Evolutionary conservation across 2,797 vertebrate genomes (phyloP), one percentile per base, ranked within the genome.

Genomic region (Pseudochromis fuscus): DNA sequence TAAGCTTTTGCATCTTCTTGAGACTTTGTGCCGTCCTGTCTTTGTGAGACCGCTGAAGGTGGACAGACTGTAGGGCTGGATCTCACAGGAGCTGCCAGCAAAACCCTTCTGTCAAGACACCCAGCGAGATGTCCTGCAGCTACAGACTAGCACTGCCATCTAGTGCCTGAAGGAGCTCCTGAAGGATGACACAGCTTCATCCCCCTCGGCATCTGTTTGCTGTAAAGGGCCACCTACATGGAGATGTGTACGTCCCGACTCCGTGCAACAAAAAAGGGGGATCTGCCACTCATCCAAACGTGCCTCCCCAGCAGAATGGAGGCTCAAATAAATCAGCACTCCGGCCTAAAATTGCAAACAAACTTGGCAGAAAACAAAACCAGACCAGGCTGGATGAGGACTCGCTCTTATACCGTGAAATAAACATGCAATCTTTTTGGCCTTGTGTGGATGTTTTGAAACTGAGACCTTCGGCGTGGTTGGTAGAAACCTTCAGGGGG

Each of bases 101-200:
- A 19, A n/a, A n/a, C n/a, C 51, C 60, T 1, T 25, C 72, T 49
- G 60, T 65, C 69, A 63, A 58, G 75, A 82, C 75, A 38, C 28
- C 55, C 35, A 23, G 23, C 44, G 50, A 51, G 11, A 67, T 31
- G 44, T 49, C 57, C 37, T 3, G 44, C 40, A 71, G 68, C 28
- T n/a, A 38, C 58, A 85, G 89, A 79, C 69, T 57, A 73, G 69
- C 51, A 85, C 77, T 84, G 84, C 92, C 94, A 94, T 91, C 94
- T 91, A 82, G 89, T 91, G 93, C 69, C 38, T 45, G 19, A 52
- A 6, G 3, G 0, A 30, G 31, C 45, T 27, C 12, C 38, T 10
- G 7, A 2, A 44, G 7, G n/a, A 37, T 3, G 51, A 53, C 11
- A 4, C 21, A 37, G n/a, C 44, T 16, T 51, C 60, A 59, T 35